Percentiles rank a stretch among this genome's conserved stretches.
Evolutionary conservation across 2,888 invertebrate genomes (phyloP).

Genomic region (Ptychoptera albimana): DNA sequence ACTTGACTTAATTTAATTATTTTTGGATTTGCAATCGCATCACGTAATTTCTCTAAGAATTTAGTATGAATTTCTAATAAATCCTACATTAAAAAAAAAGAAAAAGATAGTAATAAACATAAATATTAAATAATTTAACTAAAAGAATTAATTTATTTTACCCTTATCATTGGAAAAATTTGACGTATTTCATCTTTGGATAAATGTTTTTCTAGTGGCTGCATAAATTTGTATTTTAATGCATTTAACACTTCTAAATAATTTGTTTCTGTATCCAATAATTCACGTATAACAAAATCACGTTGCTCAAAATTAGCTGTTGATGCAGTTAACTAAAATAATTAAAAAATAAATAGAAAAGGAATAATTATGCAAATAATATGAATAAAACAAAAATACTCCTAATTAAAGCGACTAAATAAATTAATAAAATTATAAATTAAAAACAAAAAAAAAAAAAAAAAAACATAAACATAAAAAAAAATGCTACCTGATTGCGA

Average conservation of each 20-base stretch:
- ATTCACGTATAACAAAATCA: slow-evolving; percentile 83
- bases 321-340: slow-evolving; percentile 33
- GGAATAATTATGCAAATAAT: neutral
- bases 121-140: slow-evolving; percentile 2
- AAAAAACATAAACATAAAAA: slow-evolving; percentile 8
- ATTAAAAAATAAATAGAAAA: slow-evolving; percentile 7
- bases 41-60: slow-evolving; percentile 64
- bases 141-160: slow-evolving; percentile 20
- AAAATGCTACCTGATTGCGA: slow-evolving; percentile 32
- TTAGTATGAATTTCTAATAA: slow-evolving; percentile 73
- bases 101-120: slow-evolving; percentile 14
- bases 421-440: neutral
- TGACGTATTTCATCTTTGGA: slow-evolving; percentile 56
- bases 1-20: slow-evolving; percentile 53
- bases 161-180: slow-evolving; percentile 85
- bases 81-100: too few relatives aligned
- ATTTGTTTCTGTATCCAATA: slow-evolving; percentile 93
- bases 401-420: slow-evolving; percentile 1
- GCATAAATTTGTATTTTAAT: slow-evolving; percentile 62
- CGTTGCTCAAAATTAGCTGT: slow-evolving; percentile 64
- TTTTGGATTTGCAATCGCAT: slow-evolving; percentile 46
- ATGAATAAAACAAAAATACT: neutral
- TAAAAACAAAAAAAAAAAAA: slow-evolving; percentile 1
- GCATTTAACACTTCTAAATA: slow-evolving; percentile 87
- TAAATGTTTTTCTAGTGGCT: slow-evolving; percentile 55